Evolutionary conservation across 2,888 invertebrate species (phyloP).

Genomic region (Habrosyne pyritoides): DNA sequence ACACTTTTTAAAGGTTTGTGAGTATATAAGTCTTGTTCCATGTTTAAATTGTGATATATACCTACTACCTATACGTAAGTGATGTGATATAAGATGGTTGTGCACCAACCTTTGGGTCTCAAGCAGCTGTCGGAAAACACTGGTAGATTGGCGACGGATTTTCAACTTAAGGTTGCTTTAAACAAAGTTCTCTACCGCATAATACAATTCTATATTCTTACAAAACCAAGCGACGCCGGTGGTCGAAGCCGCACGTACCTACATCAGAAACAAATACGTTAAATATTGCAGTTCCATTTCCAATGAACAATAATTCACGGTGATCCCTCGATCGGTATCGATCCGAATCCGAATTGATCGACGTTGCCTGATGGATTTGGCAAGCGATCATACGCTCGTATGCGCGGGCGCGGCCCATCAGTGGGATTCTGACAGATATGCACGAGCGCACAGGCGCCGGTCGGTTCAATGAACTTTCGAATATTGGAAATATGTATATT

Average conservation of each 20-base stretch:
- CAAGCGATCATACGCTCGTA: conserved; percentile 50
- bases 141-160: too few species aligned
- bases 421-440: conserved; percentile 22
- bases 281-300: conserved; percentile 5
- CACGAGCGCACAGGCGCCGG: conserved; percentile 5
- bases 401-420: conserved; percentile 23
- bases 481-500: too few species aligned
- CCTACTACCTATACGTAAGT: too few species aligned
- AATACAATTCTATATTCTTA: too few species aligned
- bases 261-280: conserved; percentile 3
- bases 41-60: too few species aligned
- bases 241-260: not conserved
- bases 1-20: too few species aligned
- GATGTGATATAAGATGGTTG: too few species aligned
- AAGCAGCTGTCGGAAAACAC: too few species aligned
- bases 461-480: conserved; percentile 20
- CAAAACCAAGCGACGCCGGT: not conserved
- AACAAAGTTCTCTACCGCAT: too few species aligned
- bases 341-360: conserved; percentile 28
- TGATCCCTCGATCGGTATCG: conserved; percentile 8
- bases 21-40: too few species aligned
- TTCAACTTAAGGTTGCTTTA: too few species aligned
- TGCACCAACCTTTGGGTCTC: too few species aligned
- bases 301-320: conserved; percentile 9
- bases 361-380: conserved; percentile 47